phyloP scores from a whole-genome alignment of 2,888 invertebrate species.

The Apodemia mormo region DNA sequence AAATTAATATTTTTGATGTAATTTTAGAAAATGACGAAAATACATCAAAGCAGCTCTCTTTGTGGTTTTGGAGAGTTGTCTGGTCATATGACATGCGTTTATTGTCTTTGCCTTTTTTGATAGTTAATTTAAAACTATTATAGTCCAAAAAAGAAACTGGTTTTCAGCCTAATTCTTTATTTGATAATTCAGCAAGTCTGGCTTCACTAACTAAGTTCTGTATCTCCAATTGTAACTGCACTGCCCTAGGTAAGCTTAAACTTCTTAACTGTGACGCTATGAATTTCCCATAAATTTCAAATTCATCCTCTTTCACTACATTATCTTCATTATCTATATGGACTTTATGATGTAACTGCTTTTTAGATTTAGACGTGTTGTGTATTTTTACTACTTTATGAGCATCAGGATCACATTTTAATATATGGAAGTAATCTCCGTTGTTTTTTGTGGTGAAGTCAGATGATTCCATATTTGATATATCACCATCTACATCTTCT shows the following conservation, averaged over 20 bases:
- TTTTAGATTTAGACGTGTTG: background rate
- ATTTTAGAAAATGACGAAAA: no score
- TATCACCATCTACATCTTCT: constrained; percentile 3
- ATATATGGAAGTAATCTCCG: background rate
- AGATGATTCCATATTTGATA: constrained; percentile 8
- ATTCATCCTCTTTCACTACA: constrained; percentile 59
- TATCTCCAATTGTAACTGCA: constrained; percentile 66
- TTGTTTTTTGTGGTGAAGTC: constrained; percentile 3
- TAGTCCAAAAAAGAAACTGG: background rate
- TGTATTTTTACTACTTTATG: background rate
- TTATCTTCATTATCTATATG: constrained; percentile 20
- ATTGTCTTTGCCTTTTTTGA: no score
- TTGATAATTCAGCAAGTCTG: constrained; percentile 54
- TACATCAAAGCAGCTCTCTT: no score
- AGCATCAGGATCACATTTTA: background rate
- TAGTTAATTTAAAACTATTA: no score
- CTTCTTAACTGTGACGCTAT: constrained; percentile 70
- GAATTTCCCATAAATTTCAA: constrained; percentile 75
- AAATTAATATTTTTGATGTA: no score
- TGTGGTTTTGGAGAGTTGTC: no score
- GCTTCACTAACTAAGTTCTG: constrained; percentile 69
- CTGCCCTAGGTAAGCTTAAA: constrained; percentile 65
- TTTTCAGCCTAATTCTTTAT: constrained; percentile 25
- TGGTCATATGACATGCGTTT: no score
- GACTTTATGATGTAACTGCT: background rate